Base-by-base conservation (phyloP, 2,797 vertebrate genomes). In the Tadarida brasiliensis region DNA sequence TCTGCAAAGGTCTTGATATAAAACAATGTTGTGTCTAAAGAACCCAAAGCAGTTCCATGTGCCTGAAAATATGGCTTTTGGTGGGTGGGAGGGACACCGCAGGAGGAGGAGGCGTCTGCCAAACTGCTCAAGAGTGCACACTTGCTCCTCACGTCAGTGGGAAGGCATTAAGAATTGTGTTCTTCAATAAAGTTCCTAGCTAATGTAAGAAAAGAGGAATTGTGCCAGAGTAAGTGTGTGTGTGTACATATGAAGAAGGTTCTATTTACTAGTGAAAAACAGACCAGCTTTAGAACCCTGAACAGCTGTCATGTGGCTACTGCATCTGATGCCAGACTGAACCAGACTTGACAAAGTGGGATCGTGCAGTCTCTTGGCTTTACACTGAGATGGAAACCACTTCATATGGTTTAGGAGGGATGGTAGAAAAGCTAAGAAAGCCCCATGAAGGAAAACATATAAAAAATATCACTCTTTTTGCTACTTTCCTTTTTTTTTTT, bases 231-330 rank as follows among this genome's bases (percentile, higher is more conserved):
- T 47, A 44, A 44, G 26, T 73, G 12, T 90, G 74, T 90, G 5
- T 71, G 70, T 67, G 7, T 33, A 14, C 12, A 2, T 57, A 5
- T 19, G 17, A 15, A 63, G 63, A 89, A 83, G 14, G 26, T 65
- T 76, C 73, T 88, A 1, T 94, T 94, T 81, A 85, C 67, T 73
- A 68, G 33, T 90, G 59, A 77, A 80, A 59, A 92, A 47, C 16
- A 80, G 63, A 71, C 77, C 51, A 92, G 30, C 56, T 59, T 81
- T 54, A 16, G 54, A 82, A 74, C 44, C 63, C 19, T 78, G 12
- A 71, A 30, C 14, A 71, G n/a, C 70, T 90, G n/a, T 76, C 59
- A 61, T 74, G 67, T 71, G 82, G 17, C 57, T 84, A 2, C 22
- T 73, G 12, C 81, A 74, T 82, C 30, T 94, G 68, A 76, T 87